These are phyloP conservation scores for Ceratosolen solmsi DNA, from an alignment of 1,140 invertebrate species.

Conservation along the genomic window DNA sequence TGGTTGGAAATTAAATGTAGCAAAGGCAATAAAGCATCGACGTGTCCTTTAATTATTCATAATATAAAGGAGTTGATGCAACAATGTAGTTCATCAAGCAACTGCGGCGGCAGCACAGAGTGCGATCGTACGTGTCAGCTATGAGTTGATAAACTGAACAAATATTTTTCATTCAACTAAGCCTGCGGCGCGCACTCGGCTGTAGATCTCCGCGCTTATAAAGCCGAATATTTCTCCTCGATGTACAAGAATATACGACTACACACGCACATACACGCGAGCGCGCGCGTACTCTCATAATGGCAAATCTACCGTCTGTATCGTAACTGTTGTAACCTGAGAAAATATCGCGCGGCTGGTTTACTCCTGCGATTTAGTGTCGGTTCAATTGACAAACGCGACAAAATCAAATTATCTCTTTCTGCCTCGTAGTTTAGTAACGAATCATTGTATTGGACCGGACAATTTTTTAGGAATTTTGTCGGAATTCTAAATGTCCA, in stretches of 20 bases:
- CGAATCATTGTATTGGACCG: not conserved
- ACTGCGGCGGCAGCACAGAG: too few relatives aligned
- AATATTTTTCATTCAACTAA: slow-evolving; percentile 36
- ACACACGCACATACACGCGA: not conserved
- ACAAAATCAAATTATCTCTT: slow-evolving; percentile 12
- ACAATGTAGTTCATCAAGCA: too few relatives aligned
- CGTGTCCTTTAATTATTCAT: too few relatives aligned
- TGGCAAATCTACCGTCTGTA: not conserved
- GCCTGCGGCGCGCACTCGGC: not conserved
- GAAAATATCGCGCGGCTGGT: slow-evolving; percentile 14
- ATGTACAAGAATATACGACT: not conserved
- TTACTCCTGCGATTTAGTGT: slow-evolving; percentile 25
- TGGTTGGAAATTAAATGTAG: too few relatives aligned
- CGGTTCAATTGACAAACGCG: not conserved
- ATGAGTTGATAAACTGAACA: slow-evolving; percentile 35
- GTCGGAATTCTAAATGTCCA: not conserved
- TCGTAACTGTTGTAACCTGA: not conserved
- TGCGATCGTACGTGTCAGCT: slow-evolving; percentile 11
- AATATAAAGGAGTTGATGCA: too few relatives aligned
- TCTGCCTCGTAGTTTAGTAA: not conserved
- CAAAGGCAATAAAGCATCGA: too few relatives aligned
- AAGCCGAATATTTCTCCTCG: not conserved
- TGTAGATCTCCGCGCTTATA: not conserved
- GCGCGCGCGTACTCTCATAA: too few relatives aligned
- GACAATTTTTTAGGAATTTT: not conserved